These are phyloP conservation scores for Synergus laeviventris DNA, from an alignment of 2,888 invertebrate species.

Conservation along the genomic window DNA sequence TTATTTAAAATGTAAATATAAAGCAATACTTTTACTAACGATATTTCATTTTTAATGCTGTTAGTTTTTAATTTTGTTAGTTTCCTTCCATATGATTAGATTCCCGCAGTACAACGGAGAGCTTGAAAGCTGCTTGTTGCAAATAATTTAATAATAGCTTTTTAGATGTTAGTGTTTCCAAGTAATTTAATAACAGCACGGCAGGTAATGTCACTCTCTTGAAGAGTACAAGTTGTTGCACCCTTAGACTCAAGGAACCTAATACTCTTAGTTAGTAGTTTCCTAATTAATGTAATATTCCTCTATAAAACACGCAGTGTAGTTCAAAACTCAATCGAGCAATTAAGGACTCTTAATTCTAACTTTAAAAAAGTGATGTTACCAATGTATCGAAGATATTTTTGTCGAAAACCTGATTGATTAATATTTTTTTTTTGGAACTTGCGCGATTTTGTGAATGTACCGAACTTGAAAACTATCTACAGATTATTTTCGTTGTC, in stretches of 20 bases:
- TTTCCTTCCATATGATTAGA: neutral
- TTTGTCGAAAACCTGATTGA: no score
- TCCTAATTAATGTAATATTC: neutral
- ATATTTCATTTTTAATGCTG: neutral
- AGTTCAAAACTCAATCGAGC: no score
- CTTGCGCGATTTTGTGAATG: no score
- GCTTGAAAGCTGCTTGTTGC: neutral
- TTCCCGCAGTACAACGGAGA: neutral
- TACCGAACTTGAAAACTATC: no score
- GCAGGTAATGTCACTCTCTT: neutral
- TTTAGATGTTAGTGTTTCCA: conserved; percentile 7
- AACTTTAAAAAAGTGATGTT: no score
- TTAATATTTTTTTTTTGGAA: no score
- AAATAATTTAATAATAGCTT: neutral
- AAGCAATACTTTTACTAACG: neutral
- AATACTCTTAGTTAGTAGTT: neutral
- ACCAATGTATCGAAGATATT: no score
- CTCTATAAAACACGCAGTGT: neutral
- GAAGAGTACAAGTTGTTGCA: neutral
- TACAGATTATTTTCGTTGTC: no score
- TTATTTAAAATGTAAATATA: neutral
- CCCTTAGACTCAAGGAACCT: neutral
- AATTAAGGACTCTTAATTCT: no score
- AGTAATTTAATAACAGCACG: neutral
- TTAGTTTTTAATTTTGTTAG: neutral